Evolutionary conservation across 2,113 vertebrate species (phyloP), one percentile per base, ranked within the genome.

Genomic region (Mirounga angustirostris): DNA sequence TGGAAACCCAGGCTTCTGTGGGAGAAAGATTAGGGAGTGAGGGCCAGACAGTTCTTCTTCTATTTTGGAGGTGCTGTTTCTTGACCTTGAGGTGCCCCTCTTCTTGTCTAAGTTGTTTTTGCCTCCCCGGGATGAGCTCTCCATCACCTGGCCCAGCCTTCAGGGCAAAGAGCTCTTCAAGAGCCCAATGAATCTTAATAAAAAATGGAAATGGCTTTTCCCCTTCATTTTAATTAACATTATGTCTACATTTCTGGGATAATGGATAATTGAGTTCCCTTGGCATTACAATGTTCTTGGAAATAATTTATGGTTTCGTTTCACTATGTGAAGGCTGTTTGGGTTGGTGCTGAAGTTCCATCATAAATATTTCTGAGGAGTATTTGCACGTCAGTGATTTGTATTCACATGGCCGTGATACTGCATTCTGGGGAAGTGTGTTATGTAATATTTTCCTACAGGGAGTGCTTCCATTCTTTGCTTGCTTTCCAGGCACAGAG

Each of bases 201-300:
- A 99, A 98, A 99, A 98, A 99, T 99, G 99, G 98, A 99, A 99
- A 99, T 99, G 98, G 98, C 94, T 99, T 99, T 99, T 96, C 98
- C 98, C 98, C 99, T 99, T 98, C 99, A 98, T 99, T 99, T 99
- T 99, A 99, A 99, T 99, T 99, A 99, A 99, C 98, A 98, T 98
- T 98, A 98, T 98, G 99, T 98, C 99, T 98, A 98, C 98, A 98
- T 99, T 99, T 98, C 96, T 98, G 97, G 98, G 98, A 98, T 99
- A 99, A 99, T 99, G 98, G 99, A 98, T 99, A 99, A 99, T 99
- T 99, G 99, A 99, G 98, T 98, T 99, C 99, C 99, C 98, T 98
- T 99, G 99, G 99, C 99, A 99, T 99, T 99, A 99, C 98, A 98
- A 98, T 98, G 99, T 98, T 99, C 99, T 99, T 98, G 98, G 98